Evolutionary conservation across 2,113 vertebrate genomes (phyloP), one percentile per base, ranked within the genome.

Genomic region (Rhinolophus sinicus): DNA sequence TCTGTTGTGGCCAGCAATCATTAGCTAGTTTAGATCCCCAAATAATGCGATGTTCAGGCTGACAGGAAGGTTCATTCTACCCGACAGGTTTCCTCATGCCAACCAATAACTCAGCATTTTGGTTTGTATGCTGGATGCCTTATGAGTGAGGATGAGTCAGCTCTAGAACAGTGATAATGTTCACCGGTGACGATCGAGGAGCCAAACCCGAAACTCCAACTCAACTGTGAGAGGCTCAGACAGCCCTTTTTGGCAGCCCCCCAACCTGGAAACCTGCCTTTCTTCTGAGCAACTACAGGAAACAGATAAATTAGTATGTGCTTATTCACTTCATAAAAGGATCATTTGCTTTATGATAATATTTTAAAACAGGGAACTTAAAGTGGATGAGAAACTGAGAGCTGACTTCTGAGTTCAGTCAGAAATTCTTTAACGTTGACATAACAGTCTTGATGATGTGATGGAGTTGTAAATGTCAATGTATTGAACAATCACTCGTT

Each of bases 291-390:
- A 58, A 88, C 65, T 62, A 77, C 44, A 83, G 78, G 87, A 94
- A 96, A 87, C 77, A 93, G 40, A 87, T 94, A 90, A 75, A 76
- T 73, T 90, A 82, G 30, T 30, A 33, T 88, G 73, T 84, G 54
- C 44, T 95, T 89, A 83, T 65, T 96, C 81, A 88, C 81, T 84
- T 95, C 76, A 70, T 82, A 64, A 89, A 92, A 88, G 21, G 67
- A 50, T 54, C 33, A 10, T 72, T 96, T 69, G 35, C 69, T 93
- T 78, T 89, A 38, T 21, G 85, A 72, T 90, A 95, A 83, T 62
- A 24, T 78, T 26, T 90, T 60, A 82, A 90, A 94, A 81, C 33
- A 40, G 47, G 24, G 60, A 72, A 56, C 62, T 67, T 93, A 52
- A 70, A 86, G 33, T 94, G 21, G 38, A 69, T 89, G 91, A 94